A percentile compares a stretch with the other conserved stretches of the same genome.
Conservation (phyloP, 2,797 vertebrate species). For the Adelosebastes latens region DNA sequence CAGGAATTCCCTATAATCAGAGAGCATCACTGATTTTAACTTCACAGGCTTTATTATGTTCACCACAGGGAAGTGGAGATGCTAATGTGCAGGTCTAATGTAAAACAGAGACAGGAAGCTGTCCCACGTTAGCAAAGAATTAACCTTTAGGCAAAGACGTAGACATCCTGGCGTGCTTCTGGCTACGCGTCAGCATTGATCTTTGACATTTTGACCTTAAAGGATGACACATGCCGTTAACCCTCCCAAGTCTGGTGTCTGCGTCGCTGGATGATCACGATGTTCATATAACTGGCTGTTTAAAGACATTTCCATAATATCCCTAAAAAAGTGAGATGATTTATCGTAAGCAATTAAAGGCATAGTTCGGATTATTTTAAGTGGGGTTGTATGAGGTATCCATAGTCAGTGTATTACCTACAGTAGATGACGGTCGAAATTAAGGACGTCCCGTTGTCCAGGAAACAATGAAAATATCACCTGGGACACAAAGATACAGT, state of each 20-base stretch:
- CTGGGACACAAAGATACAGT: too few species aligned
- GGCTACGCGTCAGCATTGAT: not conserved
- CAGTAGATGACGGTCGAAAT: rapidly evolving
- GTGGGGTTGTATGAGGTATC: not conserved
- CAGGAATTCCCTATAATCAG: constrained; percentile 55
- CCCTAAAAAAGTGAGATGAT: not conserved
- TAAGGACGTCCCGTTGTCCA: too few species aligned
- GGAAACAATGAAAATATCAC: too few species aligned
- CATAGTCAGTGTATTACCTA: too few species aligned
- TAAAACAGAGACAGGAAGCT: constrained; percentile 21
- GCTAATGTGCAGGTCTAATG: constrained; percentile 29
- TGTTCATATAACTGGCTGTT: not conserved
- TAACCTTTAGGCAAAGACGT: not conserved
- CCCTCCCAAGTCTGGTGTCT: not conserved
- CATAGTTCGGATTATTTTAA: not conserved
- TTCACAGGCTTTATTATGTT: constrained; percentile 37
- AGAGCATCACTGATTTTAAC: constrained; percentile 52
- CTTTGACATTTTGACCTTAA: constrained; percentile 35
- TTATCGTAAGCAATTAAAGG: not conserved
- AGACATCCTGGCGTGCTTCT: constrained; percentile 9
- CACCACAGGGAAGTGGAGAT: constrained; percentile 9
- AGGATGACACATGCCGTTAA: not conserved
- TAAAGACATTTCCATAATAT: not conserved
- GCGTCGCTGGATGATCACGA: not conserved
- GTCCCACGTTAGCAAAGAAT: not conserved